Percentiles rank a stretch among this genome's conserved stretches.
These are phyloP conservation scores for Nephila pilipes DNA, from an alignment of 1,140 invertebrate species.

Conservation along the genomic window DNA sequence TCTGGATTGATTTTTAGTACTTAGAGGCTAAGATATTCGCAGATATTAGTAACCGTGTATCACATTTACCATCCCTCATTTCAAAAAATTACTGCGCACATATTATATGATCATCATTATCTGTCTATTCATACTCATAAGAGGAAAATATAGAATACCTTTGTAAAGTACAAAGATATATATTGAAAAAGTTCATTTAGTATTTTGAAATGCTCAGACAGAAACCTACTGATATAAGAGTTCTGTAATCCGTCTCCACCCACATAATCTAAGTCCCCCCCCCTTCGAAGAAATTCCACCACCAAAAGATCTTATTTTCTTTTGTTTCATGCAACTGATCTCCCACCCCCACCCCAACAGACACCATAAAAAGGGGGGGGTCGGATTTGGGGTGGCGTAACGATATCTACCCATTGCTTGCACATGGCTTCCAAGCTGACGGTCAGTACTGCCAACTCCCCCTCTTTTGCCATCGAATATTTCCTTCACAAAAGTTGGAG, in stretches of 20 bases:
- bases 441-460: constrained; percentile 2
- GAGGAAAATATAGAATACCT: neutral
- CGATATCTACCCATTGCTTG: constrained; percentile 61
- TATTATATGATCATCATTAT: neutral
- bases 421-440: constrained; percentile 58
- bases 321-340: constrained; percentile 59
- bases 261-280: constrained; percentile 53
- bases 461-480: neutral
- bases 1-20: too few species aligned
- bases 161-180: too few species aligned
- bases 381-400: constrained; percentile 52
- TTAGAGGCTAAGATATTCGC: too few species aligned
- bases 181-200: too few species aligned
- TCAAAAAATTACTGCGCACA: too few species aligned
- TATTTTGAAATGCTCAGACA: neutral
- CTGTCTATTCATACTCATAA: neutral
- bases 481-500: neutral
- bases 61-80: too few species aligned
- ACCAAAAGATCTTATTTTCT: constrained; percentile 37
- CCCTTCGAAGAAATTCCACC: constrained; percentile 27
- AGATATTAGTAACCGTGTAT: too few species aligned
- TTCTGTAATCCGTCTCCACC: constrained; percentile 34
- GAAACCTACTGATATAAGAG: neutral
- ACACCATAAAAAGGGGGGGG: constrained; percentile 49
- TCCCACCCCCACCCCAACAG: neutral